Percentiles rank a stretch among this genome's conserved stretches.
These are phyloP conservation scores for Cataglyphis rosenhaueri DNA, from an alignment of 2,888 invertebrate species.

Conservation along the genomic window DNA sequence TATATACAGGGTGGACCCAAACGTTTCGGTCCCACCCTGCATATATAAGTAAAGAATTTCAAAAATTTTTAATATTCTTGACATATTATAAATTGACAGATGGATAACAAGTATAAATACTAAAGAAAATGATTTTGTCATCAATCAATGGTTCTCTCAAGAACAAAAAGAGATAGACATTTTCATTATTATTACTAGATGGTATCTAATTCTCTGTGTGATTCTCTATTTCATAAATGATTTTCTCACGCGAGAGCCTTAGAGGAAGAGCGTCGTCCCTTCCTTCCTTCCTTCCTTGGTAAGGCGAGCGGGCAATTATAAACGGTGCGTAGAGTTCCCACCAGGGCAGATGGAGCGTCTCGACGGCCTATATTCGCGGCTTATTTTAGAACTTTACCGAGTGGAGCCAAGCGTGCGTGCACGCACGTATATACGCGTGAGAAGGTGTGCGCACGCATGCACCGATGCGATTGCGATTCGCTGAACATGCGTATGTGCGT, in stretches of 20 bases:
- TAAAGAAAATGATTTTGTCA: background rate
- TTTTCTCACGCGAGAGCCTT: slow-evolving; percentile 25
- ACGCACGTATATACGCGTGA: slow-evolving; percentile 59
- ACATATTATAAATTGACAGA: no score
- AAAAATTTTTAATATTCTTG: no score
- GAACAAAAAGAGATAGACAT: background rate
- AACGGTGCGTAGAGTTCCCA: slow-evolving; percentile 72
- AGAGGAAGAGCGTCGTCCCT: slow-evolving; percentile 30
- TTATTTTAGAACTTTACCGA: slow-evolving; percentile 74
- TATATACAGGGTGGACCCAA: no score
- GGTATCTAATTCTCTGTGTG: background rate
- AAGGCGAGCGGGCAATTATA: slow-evolving; percentile 59
- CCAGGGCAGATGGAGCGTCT: slow-evolving; percentile 68
- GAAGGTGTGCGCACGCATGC: slow-evolving; percentile 53
- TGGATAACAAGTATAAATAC: background rate
- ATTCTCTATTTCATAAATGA: background rate
- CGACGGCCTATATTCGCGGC: slow-evolving; percentile 76
- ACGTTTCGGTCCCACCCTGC: no score
- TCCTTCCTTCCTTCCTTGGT: slow-evolving; percentile 43
- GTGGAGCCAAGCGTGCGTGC: slow-evolving; percentile 50
- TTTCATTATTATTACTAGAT: background rate
- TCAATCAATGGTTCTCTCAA: background rate
- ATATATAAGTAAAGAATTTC: background rate
- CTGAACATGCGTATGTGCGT: slow-evolving; percentile 51
- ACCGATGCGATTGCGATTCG: slow-evolving; percentile 58